Evolutionary conservation across 2,113 vertebrate species (phyloP).

Genomic region (Macrotis lagotis): DNA sequence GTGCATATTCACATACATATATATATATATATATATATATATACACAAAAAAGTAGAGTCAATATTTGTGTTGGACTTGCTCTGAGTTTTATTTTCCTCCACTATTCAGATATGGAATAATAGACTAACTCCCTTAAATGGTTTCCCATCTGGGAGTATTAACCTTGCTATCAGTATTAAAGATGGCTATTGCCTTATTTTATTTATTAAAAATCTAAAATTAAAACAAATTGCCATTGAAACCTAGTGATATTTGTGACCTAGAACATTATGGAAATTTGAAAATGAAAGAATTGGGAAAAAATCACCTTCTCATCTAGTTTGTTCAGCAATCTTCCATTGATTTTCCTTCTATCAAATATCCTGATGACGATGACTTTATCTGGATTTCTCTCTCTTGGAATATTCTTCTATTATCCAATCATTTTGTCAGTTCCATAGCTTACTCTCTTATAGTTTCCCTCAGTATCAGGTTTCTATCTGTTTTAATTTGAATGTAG

Average conservation of each 20-base stretch:
- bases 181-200: background rate
- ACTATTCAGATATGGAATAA: conserved; percentile 1
- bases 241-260: background rate
- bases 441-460: background rate
- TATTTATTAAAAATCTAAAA: background rate
- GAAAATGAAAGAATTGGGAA: background rate
- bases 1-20: too few relatives aligned
- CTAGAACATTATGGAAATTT: background rate
- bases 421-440: background rate
- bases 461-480: background rate
- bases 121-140: background rate
- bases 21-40: background rate
- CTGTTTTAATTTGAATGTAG: background rate
- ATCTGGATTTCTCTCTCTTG: conserved; percentile 5
- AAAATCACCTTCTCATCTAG: background rate
- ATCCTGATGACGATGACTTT: background rate
- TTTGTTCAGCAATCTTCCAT: background rate
- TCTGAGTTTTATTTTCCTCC: conserved; percentile 1
- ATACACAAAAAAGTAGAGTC: background rate
- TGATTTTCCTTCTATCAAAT: background rate
- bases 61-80: background rate
- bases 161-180: background rate
- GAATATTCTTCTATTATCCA: background rate
- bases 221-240: background rate
- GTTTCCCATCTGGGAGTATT: background rate